These are phyloP conservation scores for Plodia interpunctella DNA, from an alignment of 1,140 invertebrate species.

Conservation along the genomic window DNA sequence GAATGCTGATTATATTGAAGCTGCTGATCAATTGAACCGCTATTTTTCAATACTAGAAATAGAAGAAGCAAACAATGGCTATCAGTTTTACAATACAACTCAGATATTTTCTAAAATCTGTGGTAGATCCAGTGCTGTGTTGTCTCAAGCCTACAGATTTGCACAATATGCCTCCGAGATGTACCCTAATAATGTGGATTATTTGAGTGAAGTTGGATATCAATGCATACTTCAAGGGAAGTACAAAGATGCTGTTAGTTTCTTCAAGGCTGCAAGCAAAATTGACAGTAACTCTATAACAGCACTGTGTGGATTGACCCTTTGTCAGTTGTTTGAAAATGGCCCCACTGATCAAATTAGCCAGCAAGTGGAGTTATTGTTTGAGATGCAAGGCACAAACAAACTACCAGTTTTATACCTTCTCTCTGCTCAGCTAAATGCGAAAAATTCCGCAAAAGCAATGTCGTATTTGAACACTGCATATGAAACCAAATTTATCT, in stretches of 20 bases:
- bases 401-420: conserved; percentile 81
- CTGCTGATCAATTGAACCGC: conserved; percentile 81
- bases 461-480: conserved; percentile 83
- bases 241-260: conserved; percentile 86
- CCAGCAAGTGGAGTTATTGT: conserved; percentile 91
- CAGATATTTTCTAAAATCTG: conserved; percentile 88
- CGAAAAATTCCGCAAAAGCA: conserved; percentile 79
- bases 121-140: conserved; percentile 82
- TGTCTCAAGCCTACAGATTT: conserved; percentile 85
- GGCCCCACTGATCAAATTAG: conserved; percentile 82
- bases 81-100: conserved; percentile 83
- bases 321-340: conserved; percentile 85
- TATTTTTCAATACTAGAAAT: conserved; percentile 83
- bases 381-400: conserved; percentile 86
- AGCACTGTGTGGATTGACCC: conserved; percentile 87
- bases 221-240: conserved; percentile 85
- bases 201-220: conserved; percentile 89
- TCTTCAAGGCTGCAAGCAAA: conserved; percentile 88
- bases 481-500: conserved; percentile 82
- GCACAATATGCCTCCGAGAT: conserved; percentile 86
- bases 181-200: conserved; percentile 81
- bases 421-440: conserved; percentile 82
- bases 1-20: conserved; percentile 86
- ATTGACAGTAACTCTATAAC: conserved; percentile 89
- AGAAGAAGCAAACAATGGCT: conserved; percentile 86